Evolutionary conservation across 2,888 invertebrate genomes (phyloP).

Genomic region (Timandra comae): DNA sequence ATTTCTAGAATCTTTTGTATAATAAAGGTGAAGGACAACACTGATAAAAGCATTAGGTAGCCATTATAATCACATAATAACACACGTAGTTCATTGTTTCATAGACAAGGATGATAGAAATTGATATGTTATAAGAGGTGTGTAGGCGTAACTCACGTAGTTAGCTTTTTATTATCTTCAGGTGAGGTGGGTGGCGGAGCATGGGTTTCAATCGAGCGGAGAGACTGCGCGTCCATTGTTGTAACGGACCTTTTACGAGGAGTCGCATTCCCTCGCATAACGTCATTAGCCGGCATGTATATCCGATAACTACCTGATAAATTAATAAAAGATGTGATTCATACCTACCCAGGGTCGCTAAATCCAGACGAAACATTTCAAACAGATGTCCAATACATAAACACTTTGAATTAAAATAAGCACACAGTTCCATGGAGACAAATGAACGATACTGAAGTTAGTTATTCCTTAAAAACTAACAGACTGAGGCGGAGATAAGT

Average conservation of each 20-base stretch:
- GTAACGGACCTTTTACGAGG: slow-evolving; percentile 59
- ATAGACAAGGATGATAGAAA: neutral
- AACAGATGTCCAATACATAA: neutral
- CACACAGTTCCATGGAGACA: no score
- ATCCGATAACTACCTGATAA: slow-evolving; percentile 49
- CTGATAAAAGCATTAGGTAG: no score
- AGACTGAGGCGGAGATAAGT: slow-evolving; percentile 6
- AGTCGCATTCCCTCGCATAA: slow-evolving; percentile 40
- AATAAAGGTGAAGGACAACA: no score
- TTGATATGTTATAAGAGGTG: no score
- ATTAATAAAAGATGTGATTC: slow-evolving; percentile 1
- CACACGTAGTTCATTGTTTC: neutral
- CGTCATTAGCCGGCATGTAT: slow-evolving; percentile 42
- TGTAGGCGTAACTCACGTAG: slow-evolving; percentile 53
- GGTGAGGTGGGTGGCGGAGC: slow-evolving; percentile 65
- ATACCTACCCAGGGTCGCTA: slow-evolving; percentile 6
- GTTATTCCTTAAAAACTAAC: neutral
- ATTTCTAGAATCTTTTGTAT: no score
- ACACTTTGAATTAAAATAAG: slow-evolving; percentile 1
- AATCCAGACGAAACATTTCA: neutral
- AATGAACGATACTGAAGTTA: no score
- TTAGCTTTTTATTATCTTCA: slow-evolving; percentile 62
- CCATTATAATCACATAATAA: neutral
- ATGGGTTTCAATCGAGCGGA: slow-evolving; percentile 62
- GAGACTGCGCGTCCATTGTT: slow-evolving; percentile 66